phyloP scores from a whole-genome alignment of 37 sponge, comb jelly and placozoan species.

The Chondrosia reniformis region DNA sequence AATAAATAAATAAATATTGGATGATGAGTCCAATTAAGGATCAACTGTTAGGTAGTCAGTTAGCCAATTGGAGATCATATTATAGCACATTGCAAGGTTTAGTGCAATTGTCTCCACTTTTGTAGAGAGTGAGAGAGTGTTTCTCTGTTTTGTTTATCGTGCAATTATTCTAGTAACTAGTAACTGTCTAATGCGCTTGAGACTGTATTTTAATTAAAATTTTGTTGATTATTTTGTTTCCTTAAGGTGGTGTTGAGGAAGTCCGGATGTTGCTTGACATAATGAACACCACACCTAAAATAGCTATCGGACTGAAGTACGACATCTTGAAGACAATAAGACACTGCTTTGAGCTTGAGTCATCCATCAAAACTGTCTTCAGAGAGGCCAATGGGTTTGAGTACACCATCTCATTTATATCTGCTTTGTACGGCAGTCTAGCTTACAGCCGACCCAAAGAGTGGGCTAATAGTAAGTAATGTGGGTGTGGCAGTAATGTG shows the following conservation, averaged over 20 bases:
- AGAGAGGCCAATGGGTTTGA: constrained; percentile 78
- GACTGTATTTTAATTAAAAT: too few relatives aligned
- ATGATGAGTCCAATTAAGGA: too few relatives aligned
- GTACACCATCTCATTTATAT: constrained; percentile 73
- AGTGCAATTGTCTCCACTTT: too few relatives aligned
- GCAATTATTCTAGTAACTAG: too few relatives aligned
- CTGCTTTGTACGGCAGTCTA: constrained; percentile 72
- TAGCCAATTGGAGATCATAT: too few relatives aligned
- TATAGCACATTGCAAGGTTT: too few relatives aligned
- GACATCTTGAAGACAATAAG: constrained; percentile 75
- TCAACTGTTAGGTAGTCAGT: too few relatives aligned
- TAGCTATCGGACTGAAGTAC: constrained; percentile 58
- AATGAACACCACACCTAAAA: constrained; percentile 51
- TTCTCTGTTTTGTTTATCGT: too few relatives aligned
- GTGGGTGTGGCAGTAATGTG: constrained; percentile 7
- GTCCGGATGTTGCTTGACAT: constrained; percentile 56
- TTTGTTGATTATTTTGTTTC: too few relatives aligned
- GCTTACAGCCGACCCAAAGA: constrained; percentile 23
- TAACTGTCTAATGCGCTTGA: too few relatives aligned
- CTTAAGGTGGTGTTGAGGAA: constrained; percentile 60
- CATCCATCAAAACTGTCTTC: constrained; percentile 60
- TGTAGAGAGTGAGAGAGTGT: too few relatives aligned
- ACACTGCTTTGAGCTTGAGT: constrained; percentile 67
- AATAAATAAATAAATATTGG: too few relatives aligned
- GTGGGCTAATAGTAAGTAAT: constrained; percentile 51